Percentiles rank a stretch among this genome's conserved stretches.
Conservation (phyloP, 1,140 invertebrate genomes). For the Heliconius himera region DNA sequence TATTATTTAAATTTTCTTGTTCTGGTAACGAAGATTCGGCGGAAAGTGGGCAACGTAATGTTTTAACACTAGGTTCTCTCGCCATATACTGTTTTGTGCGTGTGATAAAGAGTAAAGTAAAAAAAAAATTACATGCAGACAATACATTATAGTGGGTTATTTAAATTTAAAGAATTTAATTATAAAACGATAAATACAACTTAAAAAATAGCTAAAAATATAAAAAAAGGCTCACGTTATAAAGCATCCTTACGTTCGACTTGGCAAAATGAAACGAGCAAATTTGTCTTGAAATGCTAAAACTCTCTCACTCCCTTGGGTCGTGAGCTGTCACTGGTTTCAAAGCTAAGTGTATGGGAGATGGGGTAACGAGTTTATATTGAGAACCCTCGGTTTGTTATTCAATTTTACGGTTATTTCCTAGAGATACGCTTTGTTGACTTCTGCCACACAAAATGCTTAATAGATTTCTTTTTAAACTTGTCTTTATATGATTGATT, state of each 20-base stretch:
- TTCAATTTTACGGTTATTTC: slow-evolving; percentile 34
- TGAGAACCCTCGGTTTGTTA: slow-evolving; percentile 17
- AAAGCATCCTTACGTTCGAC: background rate
- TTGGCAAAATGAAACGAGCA: background rate
- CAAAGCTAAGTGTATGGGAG: slow-evolving; percentile 16
- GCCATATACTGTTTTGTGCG: too few relatives aligned
- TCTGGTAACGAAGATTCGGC: too few relatives aligned
- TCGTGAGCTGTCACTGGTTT: slow-evolving; percentile 23
- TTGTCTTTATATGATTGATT: background rate
- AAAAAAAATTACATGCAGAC: too few relatives aligned
- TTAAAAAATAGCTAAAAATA: too few relatives aligned
- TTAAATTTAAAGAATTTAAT: too few relatives aligned
- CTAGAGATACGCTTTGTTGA: slow-evolving; percentile 16
- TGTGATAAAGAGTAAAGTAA: too few relatives aligned
- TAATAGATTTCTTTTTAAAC: slow-evolving; percentile 11
- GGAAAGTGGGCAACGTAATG: too few relatives aligned
- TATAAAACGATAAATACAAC: too few relatives aligned
- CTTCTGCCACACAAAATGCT: background rate
- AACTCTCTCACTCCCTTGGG: slow-evolving; percentile 16
- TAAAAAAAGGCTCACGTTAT: background rate
- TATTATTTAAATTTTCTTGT: too few relatives aligned
- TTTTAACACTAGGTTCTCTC: too few relatives aligned
- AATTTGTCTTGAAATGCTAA: slow-evolving; percentile 1
- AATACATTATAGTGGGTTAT: too few relatives aligned
- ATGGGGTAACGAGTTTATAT: slow-evolving; percentile 21